Conservation (phyloP, 1,140 invertebrate species). For the Ladona fulva region DNA sequence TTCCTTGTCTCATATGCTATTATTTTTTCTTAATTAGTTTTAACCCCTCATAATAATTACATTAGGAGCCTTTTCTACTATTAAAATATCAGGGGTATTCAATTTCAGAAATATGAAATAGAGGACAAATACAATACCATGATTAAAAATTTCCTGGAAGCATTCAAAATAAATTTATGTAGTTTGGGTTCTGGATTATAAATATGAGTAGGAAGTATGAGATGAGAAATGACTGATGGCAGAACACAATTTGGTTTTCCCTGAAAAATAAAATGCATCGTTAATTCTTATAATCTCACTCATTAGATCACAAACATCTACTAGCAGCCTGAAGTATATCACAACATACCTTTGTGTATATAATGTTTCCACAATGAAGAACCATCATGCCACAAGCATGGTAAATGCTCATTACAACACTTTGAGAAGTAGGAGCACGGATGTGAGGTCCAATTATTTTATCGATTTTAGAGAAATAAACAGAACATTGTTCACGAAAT, state of each 20-base stretch:
- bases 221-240: neutral
- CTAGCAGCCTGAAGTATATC: neutral
- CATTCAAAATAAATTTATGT: neutral
- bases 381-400: neutral
- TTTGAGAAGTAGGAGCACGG: neutral
- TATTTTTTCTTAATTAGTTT: too few relatives aligned
- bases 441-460: neutral
- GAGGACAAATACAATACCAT: too few relatives aligned
- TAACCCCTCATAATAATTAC: too few relatives aligned
- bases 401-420: neutral
- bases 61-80: too few relatives aligned
- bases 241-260: neutral
- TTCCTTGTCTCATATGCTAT: too few relatives aligned
- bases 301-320: too few relatives aligned
- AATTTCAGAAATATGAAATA: too few relatives aligned
- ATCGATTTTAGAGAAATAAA: neutral
- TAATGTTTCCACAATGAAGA: neutral
- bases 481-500: neutral
- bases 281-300: too few relatives aligned
- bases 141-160: neutral
- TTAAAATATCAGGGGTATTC: too few relatives aligned
- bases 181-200: neutral
- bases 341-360: neutral
- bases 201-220: neutral
- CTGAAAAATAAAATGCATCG: neutral